Evolutionary conservation across 2,113 vertebrate species (phyloP).

Genomic region (Poeciliopsis retropinna): DNA sequence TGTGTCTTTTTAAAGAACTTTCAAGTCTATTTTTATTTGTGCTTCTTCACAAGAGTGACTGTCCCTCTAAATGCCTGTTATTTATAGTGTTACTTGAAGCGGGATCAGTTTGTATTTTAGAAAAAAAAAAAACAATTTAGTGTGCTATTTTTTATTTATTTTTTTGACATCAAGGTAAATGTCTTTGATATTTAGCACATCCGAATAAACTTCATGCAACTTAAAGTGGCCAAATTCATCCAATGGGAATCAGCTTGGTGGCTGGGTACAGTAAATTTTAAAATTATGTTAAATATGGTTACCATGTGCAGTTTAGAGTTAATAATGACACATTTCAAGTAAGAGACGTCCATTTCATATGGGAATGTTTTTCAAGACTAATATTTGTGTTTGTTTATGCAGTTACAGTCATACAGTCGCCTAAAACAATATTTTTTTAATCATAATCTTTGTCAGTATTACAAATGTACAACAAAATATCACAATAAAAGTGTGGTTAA

Average conservation of each 20-base stretch:
- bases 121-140: not conserved
- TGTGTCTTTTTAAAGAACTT: conserved; percentile 36
- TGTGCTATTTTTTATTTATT: too few relatives aligned
- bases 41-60: conserved; percentile 36
- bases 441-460: too few relatives aligned
- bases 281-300: too few relatives aligned
- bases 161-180: not conserved
- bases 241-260: not conserved
- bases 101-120: conserved; percentile 23
- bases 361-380: too few relatives aligned
- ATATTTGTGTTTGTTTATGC: too few relatives aligned
- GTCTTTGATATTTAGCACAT: conserved; percentile 21
- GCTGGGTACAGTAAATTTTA: not conserved
- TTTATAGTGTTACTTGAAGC: conserved; percentile 6
- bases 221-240: conserved; percentile 8
- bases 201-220: conserved; percentile 34
- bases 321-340: too few relatives aligned
- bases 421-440: too few relatives aligned
- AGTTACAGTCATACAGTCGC: too few relatives aligned
- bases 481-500: too few relatives aligned
- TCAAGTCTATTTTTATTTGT: conserved; percentile 65
- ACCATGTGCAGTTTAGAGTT: too few relatives aligned
- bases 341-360: too few relatives aligned
- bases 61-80: conserved; percentile 45
- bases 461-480: too few relatives aligned